Conservation (phyloP, 2,797 vertebrate genomes). For the Pseudotriccus pelzelni region DNA sequence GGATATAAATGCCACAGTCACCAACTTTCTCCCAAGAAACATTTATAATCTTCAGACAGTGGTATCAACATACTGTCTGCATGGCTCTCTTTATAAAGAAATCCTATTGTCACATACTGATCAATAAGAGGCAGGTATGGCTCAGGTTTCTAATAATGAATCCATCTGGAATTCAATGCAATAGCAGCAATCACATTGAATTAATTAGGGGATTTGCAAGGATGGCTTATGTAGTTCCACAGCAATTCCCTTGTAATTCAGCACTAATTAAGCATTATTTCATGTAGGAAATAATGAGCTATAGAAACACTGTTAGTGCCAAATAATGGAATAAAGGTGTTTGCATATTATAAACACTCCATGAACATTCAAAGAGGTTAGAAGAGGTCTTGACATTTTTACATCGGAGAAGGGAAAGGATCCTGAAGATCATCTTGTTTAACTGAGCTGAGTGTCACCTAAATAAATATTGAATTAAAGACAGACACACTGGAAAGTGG, state of each 20-base stretch:
- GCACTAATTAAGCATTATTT: slow-evolving; percentile 68
- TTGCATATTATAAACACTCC: slow-evolving; percentile 56
- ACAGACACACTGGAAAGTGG: neutral
- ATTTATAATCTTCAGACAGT: neutral
- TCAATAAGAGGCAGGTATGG: slow-evolving; percentile 53
- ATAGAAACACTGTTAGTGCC: slow-evolving; percentile 59
- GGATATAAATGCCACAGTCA: slow-evolving; percentile 23
- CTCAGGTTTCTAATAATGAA: slow-evolving; percentile 58
- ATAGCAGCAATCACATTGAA: slow-evolving; percentile 37
- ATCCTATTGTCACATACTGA: slow-evolving; percentile 20
- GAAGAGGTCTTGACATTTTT: slow-evolving; percentile 43
- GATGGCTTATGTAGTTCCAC: slow-evolving; percentile 45
- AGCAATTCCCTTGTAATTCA: slow-evolving; percentile 62
- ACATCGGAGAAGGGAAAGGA: neutral
- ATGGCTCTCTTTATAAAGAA: slow-evolving; percentile 11
- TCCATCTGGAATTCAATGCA: slow-evolving; percentile 57
- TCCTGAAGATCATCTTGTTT: neutral
- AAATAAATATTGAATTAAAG: slow-evolving; percentile 57
- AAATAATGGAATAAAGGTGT: slow-evolving; percentile 66
- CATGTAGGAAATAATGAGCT: slow-evolving; percentile 71
- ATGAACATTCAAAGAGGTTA: slow-evolving; percentile 42
- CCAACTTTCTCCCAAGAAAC: neutral
- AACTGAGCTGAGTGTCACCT: neutral
- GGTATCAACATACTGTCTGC: neutral
- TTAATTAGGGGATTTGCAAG: slow-evolving; percentile 58